phyloP scores from a whole-genome alignment of 2,113 vertebrate genomes.

The Phylloscopus whistleri region DNA sequence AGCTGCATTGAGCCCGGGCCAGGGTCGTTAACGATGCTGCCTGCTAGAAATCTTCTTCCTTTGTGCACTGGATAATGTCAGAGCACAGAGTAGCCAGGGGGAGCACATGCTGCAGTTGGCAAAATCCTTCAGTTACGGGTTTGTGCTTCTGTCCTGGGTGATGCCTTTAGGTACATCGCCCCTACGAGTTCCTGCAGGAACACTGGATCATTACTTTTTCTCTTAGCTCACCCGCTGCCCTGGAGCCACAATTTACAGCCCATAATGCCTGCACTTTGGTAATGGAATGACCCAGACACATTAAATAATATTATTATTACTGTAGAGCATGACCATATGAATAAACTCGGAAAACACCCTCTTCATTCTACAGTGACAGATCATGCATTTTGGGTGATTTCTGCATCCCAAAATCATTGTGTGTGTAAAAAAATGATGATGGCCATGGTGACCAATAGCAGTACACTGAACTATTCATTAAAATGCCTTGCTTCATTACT shows the following conservation, averaged over 20 bases:
- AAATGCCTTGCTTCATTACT: constrained; percentile 8
- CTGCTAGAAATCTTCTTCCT: not conserved
- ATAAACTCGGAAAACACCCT: not conserved
- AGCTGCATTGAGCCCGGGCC: not conserved
- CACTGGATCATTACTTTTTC: not conserved
- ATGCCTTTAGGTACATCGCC: not conserved
- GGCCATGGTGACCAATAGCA: not conserved
- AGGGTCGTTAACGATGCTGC: not conserved
- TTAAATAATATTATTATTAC: constrained; percentile 21
- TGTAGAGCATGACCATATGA: not conserved
- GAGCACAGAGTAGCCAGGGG: not conserved
- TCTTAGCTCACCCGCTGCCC: not conserved
- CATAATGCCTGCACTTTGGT: not conserved
- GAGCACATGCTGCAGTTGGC: not conserved
- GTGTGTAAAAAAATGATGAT: not conserved
- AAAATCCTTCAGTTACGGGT: not conserved
- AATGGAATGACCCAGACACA: not conserved
- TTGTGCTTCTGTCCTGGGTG: not conserved
- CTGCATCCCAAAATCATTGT: not conserved
- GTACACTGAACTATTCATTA: not conserved
- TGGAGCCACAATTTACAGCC: not conserved
- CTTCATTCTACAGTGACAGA: not conserved
- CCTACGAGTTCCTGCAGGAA: not conserved
- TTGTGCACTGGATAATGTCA: not conserved
- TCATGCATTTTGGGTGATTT: not conserved